Evolutionary conservation across 2,797 vertebrate genomes (phyloP).

Genomic region (Trematomus bernacchii): DNA sequence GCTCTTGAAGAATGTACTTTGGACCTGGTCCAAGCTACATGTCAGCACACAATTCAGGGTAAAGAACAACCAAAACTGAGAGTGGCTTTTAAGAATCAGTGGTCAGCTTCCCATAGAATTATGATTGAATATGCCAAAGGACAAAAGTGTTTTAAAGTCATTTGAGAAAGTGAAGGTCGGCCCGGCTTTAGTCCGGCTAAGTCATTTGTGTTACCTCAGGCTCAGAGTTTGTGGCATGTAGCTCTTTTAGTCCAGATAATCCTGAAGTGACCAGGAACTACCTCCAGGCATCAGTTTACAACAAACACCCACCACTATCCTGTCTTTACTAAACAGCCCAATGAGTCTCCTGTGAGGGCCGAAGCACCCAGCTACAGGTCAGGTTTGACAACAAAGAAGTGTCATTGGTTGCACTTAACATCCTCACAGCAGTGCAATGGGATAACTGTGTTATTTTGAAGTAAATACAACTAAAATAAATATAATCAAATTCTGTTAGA

Average conservation of each 20-base stretch:
- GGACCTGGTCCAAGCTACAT: constrained; percentile 6
- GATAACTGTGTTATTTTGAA: constrained; percentile 11
- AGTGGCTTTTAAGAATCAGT: neutral
- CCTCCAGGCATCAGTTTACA: constrained; percentile 69
- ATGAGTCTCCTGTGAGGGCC: constrained; percentile 28
- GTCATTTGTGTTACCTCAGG: constrained; percentile 30
- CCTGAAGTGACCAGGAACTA: constrained; percentile 57
- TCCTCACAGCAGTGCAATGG: neutral
- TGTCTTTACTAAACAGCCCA: constrained; percentile 51
- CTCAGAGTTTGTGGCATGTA: constrained; percentile 48
- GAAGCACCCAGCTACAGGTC: constrained; percentile 28
- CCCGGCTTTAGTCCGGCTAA: constrained; percentile 15
- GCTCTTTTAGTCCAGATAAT: constrained; percentile 55
- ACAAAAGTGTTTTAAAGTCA: neutral
- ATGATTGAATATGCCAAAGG: neutral
- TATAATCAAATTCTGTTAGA: constrained; percentile 12
- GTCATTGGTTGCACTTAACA: constrained; percentile 2
- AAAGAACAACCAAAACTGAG: neutral
- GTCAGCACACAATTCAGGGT: neutral
- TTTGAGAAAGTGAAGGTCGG: constrained; percentile 42
- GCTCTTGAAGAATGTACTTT: neutral
- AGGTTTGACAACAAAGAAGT: constrained; percentile 14
- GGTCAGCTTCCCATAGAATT: neutral
- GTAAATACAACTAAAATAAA: constrained; percentile 10
- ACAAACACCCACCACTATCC: constrained; percentile 56